Percentiles rank a stretch among this genome's conserved stretches.
Evolutionary conservation across 92 coral and sea anemone genomes (phyloP).

Genomic region (Parazoanthus atlanticus): DNA sequence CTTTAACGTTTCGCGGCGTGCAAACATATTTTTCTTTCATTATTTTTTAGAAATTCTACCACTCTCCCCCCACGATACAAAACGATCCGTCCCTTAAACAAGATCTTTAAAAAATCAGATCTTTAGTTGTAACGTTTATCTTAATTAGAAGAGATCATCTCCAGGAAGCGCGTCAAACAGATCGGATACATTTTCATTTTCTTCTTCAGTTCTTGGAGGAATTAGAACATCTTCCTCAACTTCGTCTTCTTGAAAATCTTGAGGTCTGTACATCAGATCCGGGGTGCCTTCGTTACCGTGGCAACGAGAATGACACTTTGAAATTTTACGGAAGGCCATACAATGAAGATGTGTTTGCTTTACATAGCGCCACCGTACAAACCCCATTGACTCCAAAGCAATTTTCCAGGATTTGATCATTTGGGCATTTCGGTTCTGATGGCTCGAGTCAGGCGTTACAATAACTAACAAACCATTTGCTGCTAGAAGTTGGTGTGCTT

Average conservation of each 20-base stretch:
- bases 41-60: too few relatives aligned
- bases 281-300: slow-evolving; percentile 51
- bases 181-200: slow-evolving; percentile 38
- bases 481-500: slow-evolving; percentile 79
- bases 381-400: slow-evolving; percentile 91
- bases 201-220: slow-evolving; percentile 47
- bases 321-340: slow-evolving; percentile 93
- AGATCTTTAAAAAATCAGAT: too few relatives aligned
- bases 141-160: slow-evolving; percentile 16
- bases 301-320: slow-evolving; percentile 68
- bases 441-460: slow-evolving; percentile 95
- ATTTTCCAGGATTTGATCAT: slow-evolving; percentile 97
- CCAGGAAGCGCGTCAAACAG: slow-evolving; percentile 59
- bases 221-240: slow-evolving; percentile 35
- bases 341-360: slow-evolving; percentile 92
- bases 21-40: too few relatives aligned
- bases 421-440: slow-evolving; percentile 85
- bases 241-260: slow-evolving; percentile 78
- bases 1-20: too few relatives aligned
- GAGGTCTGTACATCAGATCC: slow-evolving; percentile 88
- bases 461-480: slow-evolving; percentile 83
- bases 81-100: too few relatives aligned
- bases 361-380: slow-evolving; percentile 86
- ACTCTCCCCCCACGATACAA: too few relatives aligned
- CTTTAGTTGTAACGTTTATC: background rate